Conservation (phyloP, 2,113 vertebrate species). For the Scolopax mira region DNA sequence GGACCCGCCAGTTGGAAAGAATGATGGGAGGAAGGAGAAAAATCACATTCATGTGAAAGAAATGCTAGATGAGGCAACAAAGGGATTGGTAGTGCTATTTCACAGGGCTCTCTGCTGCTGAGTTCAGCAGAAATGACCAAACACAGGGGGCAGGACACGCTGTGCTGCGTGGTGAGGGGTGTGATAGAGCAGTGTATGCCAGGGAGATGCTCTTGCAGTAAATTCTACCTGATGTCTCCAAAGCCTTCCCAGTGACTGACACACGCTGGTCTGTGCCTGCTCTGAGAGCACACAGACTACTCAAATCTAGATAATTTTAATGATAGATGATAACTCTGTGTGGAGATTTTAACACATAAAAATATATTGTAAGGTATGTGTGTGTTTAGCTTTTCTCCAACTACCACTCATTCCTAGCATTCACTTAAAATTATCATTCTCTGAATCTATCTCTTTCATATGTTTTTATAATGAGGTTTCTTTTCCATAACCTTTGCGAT, state of each 20-base stretch:
- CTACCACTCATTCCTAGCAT: neutral
- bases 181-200: neutral
- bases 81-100: neutral
- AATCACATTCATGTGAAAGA: neutral
- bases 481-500: neutral
- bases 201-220: neutral
- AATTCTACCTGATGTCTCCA: neutral
- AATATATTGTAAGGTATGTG: neutral
- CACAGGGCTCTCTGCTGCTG: neutral
- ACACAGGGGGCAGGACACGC: neutral
- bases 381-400: neutral
- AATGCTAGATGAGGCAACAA: neutral
- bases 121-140: neutral
- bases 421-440: neutral
- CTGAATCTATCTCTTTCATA: neutral
- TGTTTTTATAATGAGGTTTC: neutral
- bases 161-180: neutral
- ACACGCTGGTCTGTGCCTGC: fast-evolving
- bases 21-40: neutral
- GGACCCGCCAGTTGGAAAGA: neutral
- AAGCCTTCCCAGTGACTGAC: neutral
- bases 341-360: neutral
- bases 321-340: neutral
- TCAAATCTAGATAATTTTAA: neutral
- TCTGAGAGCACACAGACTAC: neutral